Percentiles rank a stretch among this genome's conserved stretches.
Conservation (phyloP, 2,113 vertebrate genomes). For the Anarhynchus alexandrinus region DNA sequence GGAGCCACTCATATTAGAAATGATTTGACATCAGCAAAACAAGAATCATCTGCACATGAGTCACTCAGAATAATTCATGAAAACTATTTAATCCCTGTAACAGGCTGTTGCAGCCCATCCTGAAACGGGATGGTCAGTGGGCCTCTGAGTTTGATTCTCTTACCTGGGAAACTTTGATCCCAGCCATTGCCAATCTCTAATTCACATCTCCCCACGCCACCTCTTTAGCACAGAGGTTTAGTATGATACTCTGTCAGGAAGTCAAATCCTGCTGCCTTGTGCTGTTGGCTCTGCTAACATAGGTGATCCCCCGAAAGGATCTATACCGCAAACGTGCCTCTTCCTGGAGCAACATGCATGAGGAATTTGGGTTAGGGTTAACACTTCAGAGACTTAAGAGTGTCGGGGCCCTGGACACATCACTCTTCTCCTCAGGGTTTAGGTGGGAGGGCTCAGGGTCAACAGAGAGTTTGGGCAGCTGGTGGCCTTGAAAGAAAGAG, state of each 20-base stretch:
- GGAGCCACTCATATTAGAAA: not conserved
- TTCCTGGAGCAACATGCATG: not conserved
- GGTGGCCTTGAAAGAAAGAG: not conserved
- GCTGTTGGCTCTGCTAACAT: not conserved
- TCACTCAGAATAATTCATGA: not conserved
- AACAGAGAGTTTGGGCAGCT: not conserved
- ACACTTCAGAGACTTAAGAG: not conserved
- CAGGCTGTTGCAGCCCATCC: not conserved
- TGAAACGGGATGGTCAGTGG: not conserved
- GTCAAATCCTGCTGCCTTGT: not conserved
- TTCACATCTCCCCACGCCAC: not conserved
- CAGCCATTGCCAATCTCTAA: not conserved
- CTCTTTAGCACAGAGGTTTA: not conserved
- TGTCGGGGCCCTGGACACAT: too few species aligned
- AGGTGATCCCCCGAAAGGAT: not conserved
- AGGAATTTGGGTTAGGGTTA: not conserved
- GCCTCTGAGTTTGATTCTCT: not conserved
- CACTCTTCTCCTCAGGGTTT: not conserved
- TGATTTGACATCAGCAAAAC: not conserved
- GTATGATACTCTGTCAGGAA: not conserved
- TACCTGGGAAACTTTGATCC: not conserved
- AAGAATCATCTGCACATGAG: not conserved
- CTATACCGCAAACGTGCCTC: not conserved
- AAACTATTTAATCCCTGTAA: not conserved
- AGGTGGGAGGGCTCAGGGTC: fast-evolving